These are phyloP conservation scores for Drosophila trapezifrons DNA, from an alignment of 1,140 invertebrate species.

Conservation along the genomic window DNA sequence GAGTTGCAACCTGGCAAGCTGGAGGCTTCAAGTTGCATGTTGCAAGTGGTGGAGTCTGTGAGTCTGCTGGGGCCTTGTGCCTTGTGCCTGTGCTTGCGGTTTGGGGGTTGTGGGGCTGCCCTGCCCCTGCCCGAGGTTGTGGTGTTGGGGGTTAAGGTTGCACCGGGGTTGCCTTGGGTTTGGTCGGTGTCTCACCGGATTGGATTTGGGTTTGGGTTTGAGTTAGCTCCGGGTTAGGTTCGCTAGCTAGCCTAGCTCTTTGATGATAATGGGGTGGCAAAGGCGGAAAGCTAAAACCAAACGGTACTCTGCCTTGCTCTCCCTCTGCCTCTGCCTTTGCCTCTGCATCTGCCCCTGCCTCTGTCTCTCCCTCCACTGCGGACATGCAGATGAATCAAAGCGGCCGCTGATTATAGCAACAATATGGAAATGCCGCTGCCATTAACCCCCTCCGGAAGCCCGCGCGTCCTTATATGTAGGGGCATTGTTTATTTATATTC, in stretches of 20 bases:
- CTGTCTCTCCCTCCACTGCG: slow-evolving; percentile 15
- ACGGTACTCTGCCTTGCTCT: slow-evolving; percentile 53
- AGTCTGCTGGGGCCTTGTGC: slow-evolving; percentile 22
- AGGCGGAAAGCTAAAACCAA: slow-evolving; percentile 48
- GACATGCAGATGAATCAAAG: slow-evolving; percentile 79
- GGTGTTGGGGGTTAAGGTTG: slow-evolving; percentile 31
- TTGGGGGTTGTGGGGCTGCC: slow-evolving; percentile 4
- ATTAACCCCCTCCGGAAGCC: slow-evolving; percentile 29
- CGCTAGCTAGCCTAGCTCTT: slow-evolving; percentile 35
- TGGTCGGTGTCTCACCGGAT: slow-evolving; percentile 25
- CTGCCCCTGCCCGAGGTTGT: not conserved
- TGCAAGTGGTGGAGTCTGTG: slow-evolving; percentile 54
- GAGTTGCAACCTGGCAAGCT: slow-evolving; percentile 5
- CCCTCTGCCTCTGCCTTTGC: slow-evolving; percentile 11
- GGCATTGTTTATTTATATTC: slow-evolving; percentile 78
- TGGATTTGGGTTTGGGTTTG: slow-evolving; percentile 30
- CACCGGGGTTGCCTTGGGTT: slow-evolving; percentile 29
- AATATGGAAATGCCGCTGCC: slow-evolving; percentile 73
- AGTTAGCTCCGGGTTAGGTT: slow-evolving; percentile 55
- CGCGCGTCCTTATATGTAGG: slow-evolving; percentile 56
- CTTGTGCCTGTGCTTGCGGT: slow-evolving; percentile 20
- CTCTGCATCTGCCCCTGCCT: not conserved
- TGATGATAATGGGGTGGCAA: slow-evolving; percentile 62
- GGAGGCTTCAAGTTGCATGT: slow-evolving; percentile 40
- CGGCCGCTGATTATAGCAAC: slow-evolving; percentile 79